Percentiles rank a stretch among this genome's conserved stretches.
Conservation (phyloP, 2,113 vertebrate species). For the Rhodinocichla rosea region DNA sequence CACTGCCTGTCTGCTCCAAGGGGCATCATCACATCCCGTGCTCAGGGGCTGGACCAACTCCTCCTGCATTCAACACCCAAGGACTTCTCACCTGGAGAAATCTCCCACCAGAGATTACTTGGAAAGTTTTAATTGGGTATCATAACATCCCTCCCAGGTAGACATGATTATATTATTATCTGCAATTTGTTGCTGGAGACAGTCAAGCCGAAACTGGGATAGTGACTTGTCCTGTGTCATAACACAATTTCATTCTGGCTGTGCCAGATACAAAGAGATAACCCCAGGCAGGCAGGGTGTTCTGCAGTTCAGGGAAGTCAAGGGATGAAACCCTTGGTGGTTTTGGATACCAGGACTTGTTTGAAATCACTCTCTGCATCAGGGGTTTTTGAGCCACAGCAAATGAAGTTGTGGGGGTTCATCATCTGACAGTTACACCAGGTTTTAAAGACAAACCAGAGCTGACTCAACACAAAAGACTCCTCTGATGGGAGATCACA, state of each 20-base stretch:
- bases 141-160: not conserved
- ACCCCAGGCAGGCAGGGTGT: not conserved
- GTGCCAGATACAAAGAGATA: not conserved
- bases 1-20: not conserved
- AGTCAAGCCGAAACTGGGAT: not conserved
- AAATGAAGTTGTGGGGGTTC: rapidly evolving
- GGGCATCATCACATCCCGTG: not conserved
- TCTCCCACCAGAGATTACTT: not conserved
- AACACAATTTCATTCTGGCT: not conserved
- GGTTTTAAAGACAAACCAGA: not conserved
- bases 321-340: rapidly evolving
- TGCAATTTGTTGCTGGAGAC: not conserved
- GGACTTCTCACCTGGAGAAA: not conserved
- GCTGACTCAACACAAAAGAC: not conserved
- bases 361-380: not conserved
- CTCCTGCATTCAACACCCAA: not conserved
- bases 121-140: not conserved
- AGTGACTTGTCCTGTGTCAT: not conserved
- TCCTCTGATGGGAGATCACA: not conserved
- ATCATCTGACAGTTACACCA: not conserved
- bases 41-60: rapidly evolving
- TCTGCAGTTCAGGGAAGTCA: not conserved
- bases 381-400: not conserved
- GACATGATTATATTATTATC: not conserved
- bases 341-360: not conserved